Base-by-base conservation (phyloP, 2,888 invertebrate species). In the Perizoma affinitatum region DNA sequence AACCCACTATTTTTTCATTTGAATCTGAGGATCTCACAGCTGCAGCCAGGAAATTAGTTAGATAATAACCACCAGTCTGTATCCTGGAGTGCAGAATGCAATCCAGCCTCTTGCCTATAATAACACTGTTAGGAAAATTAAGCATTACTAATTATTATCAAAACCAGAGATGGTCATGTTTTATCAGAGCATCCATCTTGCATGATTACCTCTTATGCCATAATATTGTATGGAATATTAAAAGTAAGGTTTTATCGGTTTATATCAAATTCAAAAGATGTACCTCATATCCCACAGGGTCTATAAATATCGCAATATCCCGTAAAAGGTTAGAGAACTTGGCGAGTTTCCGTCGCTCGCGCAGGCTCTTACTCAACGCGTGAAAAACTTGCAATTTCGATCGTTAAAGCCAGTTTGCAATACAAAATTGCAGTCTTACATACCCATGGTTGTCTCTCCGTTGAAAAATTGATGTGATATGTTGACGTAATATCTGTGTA, bases 371-470 rank as follows among this genome's bases (percentile, higher is more conserved):
- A 74, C 82, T 76, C 74, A 79, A 77, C 66, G 69, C 69, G 70
- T 74, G 78, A 85, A 86, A 86, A 87, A 86, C 80, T 85, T 75
- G 83, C 73, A 67, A 67, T 76, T 75, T 78, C 70, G 68, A 72
- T 70, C 69, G 68, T 66, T 69, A 64, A 65, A 75, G 68, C 72
- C 38, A 65, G 71, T 73, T 76, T 71, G 72, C 69, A 68, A 72
- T 72, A 72, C 68, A 48, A 72, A 76, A 77, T 73, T 73, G 65
- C 68, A 54, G 57, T 33, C 63, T 63, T 54, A 66, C 67, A 58
- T 64, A 61, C 68, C 49, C 64, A 69, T 69, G 64, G 63, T 67
- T 69, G 65, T 68, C 61, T 60, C 58, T 54, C 41, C 40, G 52
- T 60, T 61, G 68, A 68, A 63, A 59, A 62, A 65, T 68, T 53